phyloP scores from a whole-genome alignment of 2,888 invertebrate species.

The Parascotia fuliginaria region DNA sequence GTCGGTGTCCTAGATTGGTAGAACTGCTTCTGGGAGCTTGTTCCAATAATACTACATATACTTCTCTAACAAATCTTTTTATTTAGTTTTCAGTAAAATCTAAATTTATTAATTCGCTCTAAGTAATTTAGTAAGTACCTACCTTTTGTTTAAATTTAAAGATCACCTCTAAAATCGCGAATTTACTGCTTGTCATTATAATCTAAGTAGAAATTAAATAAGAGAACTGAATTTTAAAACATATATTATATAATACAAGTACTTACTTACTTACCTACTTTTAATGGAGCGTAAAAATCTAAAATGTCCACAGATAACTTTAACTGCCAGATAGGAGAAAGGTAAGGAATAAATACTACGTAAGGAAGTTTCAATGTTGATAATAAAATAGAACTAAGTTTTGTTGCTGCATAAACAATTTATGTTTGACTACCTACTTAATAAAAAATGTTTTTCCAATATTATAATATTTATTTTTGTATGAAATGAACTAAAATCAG shows the following conservation, averaged over 20 bases:
- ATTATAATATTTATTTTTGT: no score
- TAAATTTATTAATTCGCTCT: neutral
- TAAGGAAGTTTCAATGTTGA: constrained; percentile 4
- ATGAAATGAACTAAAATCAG: no score
- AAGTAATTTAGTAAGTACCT: neutral
- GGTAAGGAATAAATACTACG: neutral
- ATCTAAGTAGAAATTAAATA: constrained; percentile 10
- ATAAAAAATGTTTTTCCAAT: neutral
- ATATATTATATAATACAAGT: constrained; percentile 6
- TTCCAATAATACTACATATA: no score
- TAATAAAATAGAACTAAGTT: neutral
- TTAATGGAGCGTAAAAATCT: constrained; percentile 5
- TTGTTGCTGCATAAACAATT: no score
- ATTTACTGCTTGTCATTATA: constrained; percentile 9
- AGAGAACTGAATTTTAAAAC: constrained; percentile 9
- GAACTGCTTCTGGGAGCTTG: no score
- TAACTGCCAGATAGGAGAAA: constrained; percentile 39
- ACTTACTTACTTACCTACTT: no score
- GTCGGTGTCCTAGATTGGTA: no score
- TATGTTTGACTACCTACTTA: no score
- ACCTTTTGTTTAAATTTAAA: neutral
- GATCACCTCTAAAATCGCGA: constrained; percentile 4
- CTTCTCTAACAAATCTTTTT: no score
- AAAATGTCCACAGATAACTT: constrained; percentile 31
- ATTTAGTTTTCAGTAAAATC: neutral